These are phyloP conservation scores for Micrasema minimum DNA, from an alignment of 1,140 invertebrate species.

Conservation along the genomic window DNA sequence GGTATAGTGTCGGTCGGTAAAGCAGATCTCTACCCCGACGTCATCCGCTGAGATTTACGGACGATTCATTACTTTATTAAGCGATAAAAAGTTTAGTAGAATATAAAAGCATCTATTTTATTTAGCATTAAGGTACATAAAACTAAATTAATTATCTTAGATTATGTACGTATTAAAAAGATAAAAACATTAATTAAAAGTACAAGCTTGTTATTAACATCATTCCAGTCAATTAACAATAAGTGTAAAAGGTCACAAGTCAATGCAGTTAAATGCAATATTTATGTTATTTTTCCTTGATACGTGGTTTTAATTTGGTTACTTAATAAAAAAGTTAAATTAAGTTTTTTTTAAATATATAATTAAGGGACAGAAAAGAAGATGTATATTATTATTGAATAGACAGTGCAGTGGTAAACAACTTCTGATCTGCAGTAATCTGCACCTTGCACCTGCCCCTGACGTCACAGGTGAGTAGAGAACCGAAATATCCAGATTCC, in stretches of 20 bases:
- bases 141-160: not conserved
- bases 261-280: too few species aligned
- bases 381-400: not conserved
- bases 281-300: not conserved
- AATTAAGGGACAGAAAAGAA: not conserved
- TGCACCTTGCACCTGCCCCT: not conserved
- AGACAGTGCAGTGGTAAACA: not conserved
- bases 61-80: not conserved
- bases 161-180: not conserved
- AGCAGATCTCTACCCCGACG: not conserved
- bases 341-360: not conserved
- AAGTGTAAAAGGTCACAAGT: too few species aligned
- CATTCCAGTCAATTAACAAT: too few species aligned
- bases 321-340: not conserved
- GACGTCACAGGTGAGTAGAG: constrained; percentile 15
- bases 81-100: not conserved
- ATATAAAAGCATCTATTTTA: not conserved
- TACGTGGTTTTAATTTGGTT: not conserved
- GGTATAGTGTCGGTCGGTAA: too few species aligned
- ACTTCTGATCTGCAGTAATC: not conserved
- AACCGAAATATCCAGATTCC: not conserved
- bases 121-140: not conserved
- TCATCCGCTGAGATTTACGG: not conserved
- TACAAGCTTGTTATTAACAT: too few species aligned
- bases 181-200: too few species aligned